phyloP scores from a whole-genome alignment of 2,797 vertebrate species.

The Fundulus diaphanus region DNA sequence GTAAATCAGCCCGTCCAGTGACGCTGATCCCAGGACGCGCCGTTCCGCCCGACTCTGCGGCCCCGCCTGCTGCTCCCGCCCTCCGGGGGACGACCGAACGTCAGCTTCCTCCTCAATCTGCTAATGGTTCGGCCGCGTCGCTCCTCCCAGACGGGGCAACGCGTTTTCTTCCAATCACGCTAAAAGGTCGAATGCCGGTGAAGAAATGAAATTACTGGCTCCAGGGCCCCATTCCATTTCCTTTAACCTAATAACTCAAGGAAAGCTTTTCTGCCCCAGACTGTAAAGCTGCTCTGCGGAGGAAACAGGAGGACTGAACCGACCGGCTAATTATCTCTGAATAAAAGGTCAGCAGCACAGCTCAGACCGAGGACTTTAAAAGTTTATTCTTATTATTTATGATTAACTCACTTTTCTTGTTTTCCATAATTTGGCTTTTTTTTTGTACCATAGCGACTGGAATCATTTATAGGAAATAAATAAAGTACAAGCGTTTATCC shows the following conservation, averaged over 20 bases:
- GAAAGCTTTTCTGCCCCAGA: not conserved
- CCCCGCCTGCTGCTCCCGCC: too few relatives aligned
- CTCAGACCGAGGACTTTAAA: too few relatives aligned
- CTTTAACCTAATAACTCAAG: not conserved
- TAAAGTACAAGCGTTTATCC: too few relatives aligned
- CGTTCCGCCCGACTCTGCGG: too few relatives aligned
- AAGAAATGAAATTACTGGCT: constrained; percentile 1
- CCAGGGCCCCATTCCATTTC: not conserved
- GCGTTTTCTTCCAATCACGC: not conserved
- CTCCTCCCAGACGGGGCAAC: not conserved
- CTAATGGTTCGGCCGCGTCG: not conserved
- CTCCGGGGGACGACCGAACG: not conserved
- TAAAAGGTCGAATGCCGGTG: not conserved
- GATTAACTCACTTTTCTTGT: not conserved
- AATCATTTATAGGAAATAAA: too few relatives aligned
- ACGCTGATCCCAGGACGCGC: not conserved
- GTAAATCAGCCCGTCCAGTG: not conserved
- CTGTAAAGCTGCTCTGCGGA: not conserved
- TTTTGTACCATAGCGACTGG: not conserved
- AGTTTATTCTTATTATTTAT: not conserved
- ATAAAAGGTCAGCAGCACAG: too few relatives aligned
- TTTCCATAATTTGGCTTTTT: not conserved
- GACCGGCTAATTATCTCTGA: too few relatives aligned
- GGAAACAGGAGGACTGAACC: not conserved
- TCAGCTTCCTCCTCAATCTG: not conserved